Evolutionary conservation across 2,797 vertebrate species (phyloP).

Genomic region (Carcharodon carcharias): DNA sequence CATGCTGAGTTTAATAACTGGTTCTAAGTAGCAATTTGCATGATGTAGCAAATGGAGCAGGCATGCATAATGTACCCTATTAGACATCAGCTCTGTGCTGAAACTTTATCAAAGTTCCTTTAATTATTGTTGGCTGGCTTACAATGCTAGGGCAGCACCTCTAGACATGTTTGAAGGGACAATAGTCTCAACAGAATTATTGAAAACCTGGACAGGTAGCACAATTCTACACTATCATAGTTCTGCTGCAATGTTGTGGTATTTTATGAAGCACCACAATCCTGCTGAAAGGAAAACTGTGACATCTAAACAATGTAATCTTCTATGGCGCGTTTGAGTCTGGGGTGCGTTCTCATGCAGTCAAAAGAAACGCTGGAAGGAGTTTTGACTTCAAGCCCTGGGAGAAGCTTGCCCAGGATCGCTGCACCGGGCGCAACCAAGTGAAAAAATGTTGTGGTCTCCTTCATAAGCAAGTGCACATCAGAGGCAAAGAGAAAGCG

Average conservation of each 20-base stretch:
- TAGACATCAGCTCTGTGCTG: background rate
- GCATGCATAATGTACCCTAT: background rate
- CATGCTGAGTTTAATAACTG: background rate
- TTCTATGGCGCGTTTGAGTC: background rate
- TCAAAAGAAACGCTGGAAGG: background rate
- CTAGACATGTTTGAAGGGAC: background rate
- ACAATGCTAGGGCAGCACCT: background rate
- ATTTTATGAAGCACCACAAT: background rate
- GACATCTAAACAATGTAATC: background rate
- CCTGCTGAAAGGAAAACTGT: background rate
- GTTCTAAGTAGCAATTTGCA: background rate
- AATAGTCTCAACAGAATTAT: background rate
- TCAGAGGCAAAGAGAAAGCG: background rate
- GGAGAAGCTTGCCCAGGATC: background rate
- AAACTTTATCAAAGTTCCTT: conserved; percentile 8
- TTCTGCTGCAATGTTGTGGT: background rate
- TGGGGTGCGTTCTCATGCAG: background rate
- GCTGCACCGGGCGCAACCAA: background rate
- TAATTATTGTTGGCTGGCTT: background rate
- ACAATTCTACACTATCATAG: background rate
- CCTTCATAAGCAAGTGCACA: background rate
- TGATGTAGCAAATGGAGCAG: background rate
- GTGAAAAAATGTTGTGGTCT: background rate
- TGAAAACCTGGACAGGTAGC: background rate
- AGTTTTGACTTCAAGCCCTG: background rate